Conservation (phyloP, 2,113 vertebrate species). For the Mesitornis unicolor region DNA sequence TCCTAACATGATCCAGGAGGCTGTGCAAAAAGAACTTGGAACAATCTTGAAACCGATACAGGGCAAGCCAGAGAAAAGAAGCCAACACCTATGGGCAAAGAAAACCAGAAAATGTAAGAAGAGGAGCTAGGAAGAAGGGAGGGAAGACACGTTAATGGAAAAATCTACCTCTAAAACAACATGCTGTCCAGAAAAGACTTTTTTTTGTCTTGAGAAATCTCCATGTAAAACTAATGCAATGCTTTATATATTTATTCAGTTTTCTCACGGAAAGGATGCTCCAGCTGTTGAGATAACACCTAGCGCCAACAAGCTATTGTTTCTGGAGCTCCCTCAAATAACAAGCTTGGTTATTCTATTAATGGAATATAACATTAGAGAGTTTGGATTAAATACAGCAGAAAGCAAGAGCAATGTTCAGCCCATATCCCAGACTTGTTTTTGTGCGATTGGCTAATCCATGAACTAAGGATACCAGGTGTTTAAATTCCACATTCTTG, state of each 20-base stretch:
- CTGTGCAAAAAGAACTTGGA: slow-evolving; percentile 34
- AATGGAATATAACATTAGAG: not conserved
- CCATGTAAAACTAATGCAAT: not conserved
- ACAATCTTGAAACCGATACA: not conserved
- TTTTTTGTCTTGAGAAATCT: not conserved
- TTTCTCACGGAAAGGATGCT: not conserved
- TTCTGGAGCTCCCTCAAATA: not conserved
- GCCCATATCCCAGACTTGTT: not conserved
- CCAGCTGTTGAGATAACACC: not conserved
- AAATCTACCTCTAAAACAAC: slow-evolving; percentile 11
- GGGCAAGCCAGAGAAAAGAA: not conserved
- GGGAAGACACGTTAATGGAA: slow-evolving; percentile 7
- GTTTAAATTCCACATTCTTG: not conserved
- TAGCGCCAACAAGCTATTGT: not conserved
- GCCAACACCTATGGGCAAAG: slow-evolving; percentile 37
- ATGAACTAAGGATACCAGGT: not conserved
- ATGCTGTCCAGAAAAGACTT: not conserved
- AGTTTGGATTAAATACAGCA: not conserved
- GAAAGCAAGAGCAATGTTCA: not conserved
- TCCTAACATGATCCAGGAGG: slow-evolving; percentile 13
- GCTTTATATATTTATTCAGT: not conserved
- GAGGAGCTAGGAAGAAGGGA: slow-evolving; percentile 18
- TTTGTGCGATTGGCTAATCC: not conserved
- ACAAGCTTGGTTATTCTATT: not conserved
- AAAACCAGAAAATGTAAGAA: slow-evolving; percentile 16